Conservation (phyloP, 92 coral and sea anemone genomes). For the Desmophyllum pertusum region DNA sequence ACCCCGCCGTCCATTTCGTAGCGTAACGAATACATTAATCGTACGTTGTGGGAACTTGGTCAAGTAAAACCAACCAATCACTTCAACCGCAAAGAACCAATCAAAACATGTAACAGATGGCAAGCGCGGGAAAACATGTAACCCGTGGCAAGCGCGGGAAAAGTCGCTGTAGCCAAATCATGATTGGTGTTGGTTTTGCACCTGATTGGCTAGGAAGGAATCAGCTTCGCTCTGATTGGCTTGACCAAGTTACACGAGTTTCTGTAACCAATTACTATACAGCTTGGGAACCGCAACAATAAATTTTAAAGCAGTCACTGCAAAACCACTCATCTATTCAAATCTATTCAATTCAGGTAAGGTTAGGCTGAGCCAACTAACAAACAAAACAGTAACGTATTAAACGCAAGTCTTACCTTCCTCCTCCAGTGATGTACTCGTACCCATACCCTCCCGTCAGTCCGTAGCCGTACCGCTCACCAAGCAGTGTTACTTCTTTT, state of each 20-base stretch:
- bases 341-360: not conserved
- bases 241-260: not conserved
- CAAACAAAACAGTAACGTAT: not conserved
- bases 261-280: not conserved
- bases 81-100: no score
- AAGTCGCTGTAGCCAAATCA: no score
- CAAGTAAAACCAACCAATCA: no score
- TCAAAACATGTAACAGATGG: not conserved
- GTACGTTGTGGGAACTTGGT: no score
- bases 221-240: not conserved
- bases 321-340: not conserved
- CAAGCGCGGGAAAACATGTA: not conserved
- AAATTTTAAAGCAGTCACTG: not conserved
- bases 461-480: conserved; percentile 96
- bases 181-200: no score
- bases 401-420: conserved; percentile 66
- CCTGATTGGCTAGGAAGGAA: not conserved
- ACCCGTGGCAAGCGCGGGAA: not conserved
- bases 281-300: not conserved
- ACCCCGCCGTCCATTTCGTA: no score
- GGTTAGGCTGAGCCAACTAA: not conserved
- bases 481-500: conserved; percentile 78
- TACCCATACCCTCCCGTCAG: conserved; percentile 83
- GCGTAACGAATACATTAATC: no score
- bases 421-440: conserved; percentile 96